Base-by-base conservation (phyloP, 2,113 vertebrate species). In the Chaenogobius annularis region DNA sequence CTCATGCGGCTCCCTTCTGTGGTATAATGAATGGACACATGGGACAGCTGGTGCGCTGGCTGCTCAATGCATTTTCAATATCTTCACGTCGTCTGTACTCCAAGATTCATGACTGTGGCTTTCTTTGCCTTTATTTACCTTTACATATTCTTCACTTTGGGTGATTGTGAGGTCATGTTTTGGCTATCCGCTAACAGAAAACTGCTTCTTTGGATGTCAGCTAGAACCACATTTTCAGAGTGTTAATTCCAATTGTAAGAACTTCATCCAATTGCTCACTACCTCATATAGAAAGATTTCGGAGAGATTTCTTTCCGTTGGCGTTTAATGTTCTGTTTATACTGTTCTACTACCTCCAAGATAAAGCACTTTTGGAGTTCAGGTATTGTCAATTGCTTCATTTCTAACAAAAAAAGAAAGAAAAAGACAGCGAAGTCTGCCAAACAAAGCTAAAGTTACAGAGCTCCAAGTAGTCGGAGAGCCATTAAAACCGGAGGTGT, bases 401-500 rank as follows among this genome's bases (percentile, higher is more conserved):
- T 77, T 70, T 59, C 23, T 72, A 61, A 44, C n/a, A 64, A 54
- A 40, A 26, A 14, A 62, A 59, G 19, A 50, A 15, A 23, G 59
- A 66, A 31, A 50, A 31, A 52, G 5, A 26, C 22, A 5, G 19
- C 13, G 10, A 62, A 66, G 55, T 46, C 35, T 50, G 77, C 17
- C 22, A 26, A 68, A 58, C 1, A 13, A 56, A 73, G 31, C 13
- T n/a, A 66, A 67, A 20, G 47, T 17, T 66, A 59, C 66, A 52
- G 35, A 5, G 66, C 80, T 72, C 44, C 72, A 19, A 63, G 61
- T 43, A 68, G 66, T 74, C 75, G 64, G 50, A 52, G 47, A 73
- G 72, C 69, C 74, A 79, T 78, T 86, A 47, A 81, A 82, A 74
- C 72, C 73, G 68, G 83, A 81, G 83, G 79, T 80, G 83, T 88